phyloP scores from a whole-genome alignment of 1,140 invertebrate genomes.

The Euwallacea fornicatus region DNA sequence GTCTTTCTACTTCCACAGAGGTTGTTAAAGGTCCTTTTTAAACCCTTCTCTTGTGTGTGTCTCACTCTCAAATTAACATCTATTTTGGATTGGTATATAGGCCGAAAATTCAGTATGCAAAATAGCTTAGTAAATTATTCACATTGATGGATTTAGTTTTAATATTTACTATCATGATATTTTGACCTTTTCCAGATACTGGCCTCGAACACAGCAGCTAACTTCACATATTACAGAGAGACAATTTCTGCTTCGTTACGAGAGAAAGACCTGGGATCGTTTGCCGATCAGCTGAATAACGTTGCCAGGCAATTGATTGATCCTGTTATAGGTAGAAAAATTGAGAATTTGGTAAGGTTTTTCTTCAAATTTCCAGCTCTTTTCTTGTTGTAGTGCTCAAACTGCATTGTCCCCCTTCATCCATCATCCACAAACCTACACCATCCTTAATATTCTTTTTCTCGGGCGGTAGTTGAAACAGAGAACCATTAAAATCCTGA shows the following conservation, averaged over 20 bases:
- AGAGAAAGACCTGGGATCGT: conserved; percentile 68
- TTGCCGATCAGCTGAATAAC: conserved; percentile 73
- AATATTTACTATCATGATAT: background rate
- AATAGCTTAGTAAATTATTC: too few species aligned
- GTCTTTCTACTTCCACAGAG: too few species aligned
- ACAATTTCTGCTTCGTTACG: conserved; percentile 67
- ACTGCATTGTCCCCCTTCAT: too few species aligned
- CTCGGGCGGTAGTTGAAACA: background rate
- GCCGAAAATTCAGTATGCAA: background rate
- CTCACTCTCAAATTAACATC: too few species aligned
- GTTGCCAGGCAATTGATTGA: conserved; percentile 72
- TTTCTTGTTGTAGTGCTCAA: too few species aligned
- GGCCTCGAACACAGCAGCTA: conserved; percentile 63
- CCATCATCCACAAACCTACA: too few species aligned
- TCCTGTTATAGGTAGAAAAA: conserved; percentile 62
- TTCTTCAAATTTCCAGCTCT: background rate
- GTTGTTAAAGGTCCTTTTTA: too few species aligned
- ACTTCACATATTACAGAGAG: conserved; percentile 67
- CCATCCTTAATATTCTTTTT: background rate
- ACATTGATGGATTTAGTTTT: background rate
- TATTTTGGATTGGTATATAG: background rate
- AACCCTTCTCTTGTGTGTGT: too few species aligned
- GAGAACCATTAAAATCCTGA: conserved; percentile 4
- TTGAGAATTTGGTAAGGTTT: conserved; percentile 61
- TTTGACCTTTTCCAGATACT: conserved; percentile 50